Base-by-base conservation (phyloP, 2,888 invertebrate genomes). In the Aproaerema taeniolella region DNA sequence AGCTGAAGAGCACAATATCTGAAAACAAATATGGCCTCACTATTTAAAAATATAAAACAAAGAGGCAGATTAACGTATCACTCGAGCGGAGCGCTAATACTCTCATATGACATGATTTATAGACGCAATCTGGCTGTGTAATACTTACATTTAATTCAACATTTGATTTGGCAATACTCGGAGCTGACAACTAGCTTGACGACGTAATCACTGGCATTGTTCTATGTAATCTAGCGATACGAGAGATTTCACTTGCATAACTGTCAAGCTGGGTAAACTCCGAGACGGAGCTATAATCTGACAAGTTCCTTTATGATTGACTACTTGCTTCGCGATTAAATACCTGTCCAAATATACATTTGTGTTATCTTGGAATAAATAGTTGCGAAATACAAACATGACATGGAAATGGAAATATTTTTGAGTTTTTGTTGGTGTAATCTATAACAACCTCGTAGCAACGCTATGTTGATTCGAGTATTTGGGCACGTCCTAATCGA, bases 11-110 rank as follows among this genome's bases (percentile, higher is more conserved):
- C 69, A 77, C 77, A 67, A 82, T 83, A 85, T 83, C 86, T 82
- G 67, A 80, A 76, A 82, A 54, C 77, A 86, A 86, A 86, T 83
- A 85, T 81, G 80, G 76, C 74, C 74, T 73, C 74, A 82, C 83
- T 80, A 82, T 86, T 81, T 81, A 82, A 82, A 81, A 83, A 81
- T 79, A 81, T 67, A 79, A 82, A 83, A 83, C 80, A 83, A 80
- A 83, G 82, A 83, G 59, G 63, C 69, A 69, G 85, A 85, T 85
- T 85, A 83, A 81, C 66, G 82, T 77, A 83, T 85, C 86, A 83
- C 75, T 69, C 66, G 59, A 47, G 64, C 66, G 50, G 59, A 58
- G 60, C 60, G 67, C 57, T 82, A 79, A 81, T 73, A 63, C 79
- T 57, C 55, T 47, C 50, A 56, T 41, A 43, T 79, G 83, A 82